Evolutionary conservation across 2,888 invertebrate species (phyloP).

Genomic region (Chymomyza caudatula): DNA sequence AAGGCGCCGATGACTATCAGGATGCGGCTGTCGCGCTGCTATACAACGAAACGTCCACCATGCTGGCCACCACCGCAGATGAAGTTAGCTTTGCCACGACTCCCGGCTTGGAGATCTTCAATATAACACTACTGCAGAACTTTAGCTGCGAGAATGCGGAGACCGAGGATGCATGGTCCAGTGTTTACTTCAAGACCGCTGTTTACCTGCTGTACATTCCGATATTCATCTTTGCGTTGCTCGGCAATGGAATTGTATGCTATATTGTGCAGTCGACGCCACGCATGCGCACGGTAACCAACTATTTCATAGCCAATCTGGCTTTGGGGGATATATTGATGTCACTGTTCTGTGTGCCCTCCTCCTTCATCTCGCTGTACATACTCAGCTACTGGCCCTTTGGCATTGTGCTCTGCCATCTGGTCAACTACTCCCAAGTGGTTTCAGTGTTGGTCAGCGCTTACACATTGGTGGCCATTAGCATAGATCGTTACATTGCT

Average conservation of each 20-base stretch:
- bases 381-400: constrained; percentile 94
- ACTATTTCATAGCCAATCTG: constrained; percentile 93
- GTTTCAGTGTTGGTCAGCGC: constrained; percentile 91
- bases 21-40: constrained; percentile 28
- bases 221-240: constrained; percentile 84
- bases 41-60: constrained; percentile 43
- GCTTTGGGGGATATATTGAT: constrained; percentile 94
- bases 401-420: constrained; percentile 87
- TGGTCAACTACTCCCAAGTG: constrained; percentile 90
- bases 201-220: constrained; percentile 86
- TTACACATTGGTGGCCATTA: constrained; percentile 93
- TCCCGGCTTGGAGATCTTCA: constrained; percentile 27
- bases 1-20: constrained; percentile 45
- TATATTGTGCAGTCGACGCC: constrained; percentile 90
- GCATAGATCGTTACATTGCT: constrained; percentile 92
- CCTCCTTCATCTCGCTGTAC: constrained; percentile 89
- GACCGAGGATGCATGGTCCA: constrained; percentile 75
- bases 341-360: constrained; percentile 94
- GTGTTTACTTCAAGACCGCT: constrained; percentile 81
- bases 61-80: constrained; percentile 19
- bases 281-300: constrained; percentile 94
- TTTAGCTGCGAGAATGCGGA: constrained; percentile 63
- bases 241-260: constrained; percentile 89
- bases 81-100: background rate
- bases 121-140: constrained; percentile 47